Evolutionary conservation across 2,797 vertebrate species (phyloP).

Genomic region (Taeniopygia guttata): DNA sequence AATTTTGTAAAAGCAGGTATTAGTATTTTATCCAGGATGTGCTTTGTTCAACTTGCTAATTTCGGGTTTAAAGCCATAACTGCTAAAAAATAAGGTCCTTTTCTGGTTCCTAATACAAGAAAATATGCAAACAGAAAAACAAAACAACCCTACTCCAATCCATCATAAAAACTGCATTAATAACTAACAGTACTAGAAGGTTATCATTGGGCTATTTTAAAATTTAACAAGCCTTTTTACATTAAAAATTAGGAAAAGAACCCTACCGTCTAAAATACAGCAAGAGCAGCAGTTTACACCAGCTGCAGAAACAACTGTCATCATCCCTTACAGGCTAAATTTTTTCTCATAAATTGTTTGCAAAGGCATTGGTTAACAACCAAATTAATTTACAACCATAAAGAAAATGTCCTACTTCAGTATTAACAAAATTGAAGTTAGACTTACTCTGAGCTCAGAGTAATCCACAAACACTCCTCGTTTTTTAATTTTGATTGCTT

Average conservation of each 20-base stretch:
- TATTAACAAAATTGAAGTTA: neutral
- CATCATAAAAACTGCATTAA: neutral
- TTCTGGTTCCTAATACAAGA: neutral
- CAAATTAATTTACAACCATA: neutral
- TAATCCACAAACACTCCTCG: constrained; percentile 80
- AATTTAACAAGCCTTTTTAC: neutral
- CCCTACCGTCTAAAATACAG: neutral
- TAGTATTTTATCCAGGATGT: neutral
- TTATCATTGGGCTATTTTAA: neutral
- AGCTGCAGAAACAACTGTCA: neutral
- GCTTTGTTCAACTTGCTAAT: neutral
- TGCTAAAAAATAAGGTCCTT: neutral
- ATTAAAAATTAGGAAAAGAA: neutral
- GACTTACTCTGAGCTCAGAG: constrained; percentile 80
- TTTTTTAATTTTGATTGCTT: constrained; percentile 73
- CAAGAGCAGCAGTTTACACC: neutral
- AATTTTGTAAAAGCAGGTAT: neutral
- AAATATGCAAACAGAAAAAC: neutral
- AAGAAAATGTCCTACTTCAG: neutral
- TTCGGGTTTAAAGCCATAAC: neutral
- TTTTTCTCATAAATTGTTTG: neutral
- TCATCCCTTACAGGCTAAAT: neutral
- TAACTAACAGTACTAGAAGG: neutral
- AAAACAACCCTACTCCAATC: neutral
- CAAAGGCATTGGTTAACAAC: neutral